phyloP scores from a whole-genome alignment of 1,140 invertebrate genomes.

The Macrobrachium rosenbergii region DNA sequence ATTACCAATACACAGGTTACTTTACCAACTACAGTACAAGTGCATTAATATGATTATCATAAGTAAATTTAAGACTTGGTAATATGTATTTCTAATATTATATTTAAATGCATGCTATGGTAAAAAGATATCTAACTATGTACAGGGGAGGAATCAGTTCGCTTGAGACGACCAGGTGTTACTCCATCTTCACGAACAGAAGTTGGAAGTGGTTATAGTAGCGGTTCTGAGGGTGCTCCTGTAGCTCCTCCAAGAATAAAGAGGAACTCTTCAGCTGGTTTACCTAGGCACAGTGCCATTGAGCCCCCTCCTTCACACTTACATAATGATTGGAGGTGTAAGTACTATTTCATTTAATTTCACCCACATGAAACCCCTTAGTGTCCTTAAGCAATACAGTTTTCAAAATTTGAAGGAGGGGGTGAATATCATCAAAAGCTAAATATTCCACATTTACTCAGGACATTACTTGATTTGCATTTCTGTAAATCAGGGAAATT shows the following conservation, averaged over 20 bases:
- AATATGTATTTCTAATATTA: too few species aligned
- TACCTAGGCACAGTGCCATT: conserved; percentile 65
- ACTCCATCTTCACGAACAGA: conserved; percentile 5
- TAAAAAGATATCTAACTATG: too few species aligned
- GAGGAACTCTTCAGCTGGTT: conserved; percentile 67
- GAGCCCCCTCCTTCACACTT: conserved; percentile 48
- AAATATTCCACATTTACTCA: too few species aligned
- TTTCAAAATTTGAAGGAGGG: too few species aligned
- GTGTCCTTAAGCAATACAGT: neutral
- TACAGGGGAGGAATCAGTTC: conserved; percentile 44
- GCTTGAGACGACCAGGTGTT: conserved; percentile 29
- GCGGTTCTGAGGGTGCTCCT: conserved; percentile 66
- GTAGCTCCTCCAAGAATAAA: conserved; percentile 66
- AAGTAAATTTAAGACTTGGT: too few species aligned
- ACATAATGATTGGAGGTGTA: conserved; percentile 35
- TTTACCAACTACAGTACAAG: too few species aligned
- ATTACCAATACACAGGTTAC: too few species aligned
- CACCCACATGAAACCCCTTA: neutral
- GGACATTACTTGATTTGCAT: too few species aligned
- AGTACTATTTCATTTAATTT: conserved; percentile 5
- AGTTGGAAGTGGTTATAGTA: conserved; percentile 28
- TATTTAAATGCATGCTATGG: too few species aligned
- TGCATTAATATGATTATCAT: too few species aligned
- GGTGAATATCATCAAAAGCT: too few species aligned
- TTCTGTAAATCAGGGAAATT: too few species aligned